These are phyloP conservation scores for Poeciliopsis presidionis DNA, from an alignment of 2,797 vertebrate species.

Conservation along the genomic window DNA sequence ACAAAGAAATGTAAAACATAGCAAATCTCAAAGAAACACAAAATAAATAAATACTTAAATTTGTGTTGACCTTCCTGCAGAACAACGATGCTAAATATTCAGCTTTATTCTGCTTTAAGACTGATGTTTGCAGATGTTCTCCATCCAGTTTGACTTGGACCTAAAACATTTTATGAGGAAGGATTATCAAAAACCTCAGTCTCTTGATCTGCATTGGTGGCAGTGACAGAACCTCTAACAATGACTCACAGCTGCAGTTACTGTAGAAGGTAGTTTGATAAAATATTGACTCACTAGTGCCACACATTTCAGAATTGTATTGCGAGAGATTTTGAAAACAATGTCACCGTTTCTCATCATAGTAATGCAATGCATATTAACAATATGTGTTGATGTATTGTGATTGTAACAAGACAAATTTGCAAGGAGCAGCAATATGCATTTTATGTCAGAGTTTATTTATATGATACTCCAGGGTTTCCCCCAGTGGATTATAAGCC, in stretches of 20 bases:
- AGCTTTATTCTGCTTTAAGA: background rate
- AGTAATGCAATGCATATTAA: background rate
- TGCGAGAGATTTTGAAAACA: background rate
- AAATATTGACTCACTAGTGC: background rate
- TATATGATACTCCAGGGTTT: conserved; percentile 26
- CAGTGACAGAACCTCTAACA: background rate
- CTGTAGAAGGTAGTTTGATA: background rate
- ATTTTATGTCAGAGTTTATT: conserved; percentile 40
- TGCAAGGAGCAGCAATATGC: background rate
- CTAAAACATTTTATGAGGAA: background rate
- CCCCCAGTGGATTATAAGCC: too few species aligned
- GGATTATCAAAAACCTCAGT: background rate
- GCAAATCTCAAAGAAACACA: too few species aligned
- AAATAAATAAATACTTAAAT: too few species aligned
- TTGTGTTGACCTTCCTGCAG: too few species aligned
- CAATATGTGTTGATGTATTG: background rate
- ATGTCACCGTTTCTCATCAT: background rate
- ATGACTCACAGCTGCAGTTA: background rate
- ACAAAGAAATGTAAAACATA: too few species aligned
- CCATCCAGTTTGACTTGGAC: background rate
- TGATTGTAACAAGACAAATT: background rate
- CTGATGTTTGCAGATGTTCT: background rate
- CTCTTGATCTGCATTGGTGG: background rate
- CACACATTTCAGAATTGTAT: background rate
- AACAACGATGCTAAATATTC: background rate